Percentiles rank a stretch among this genome's conserved stretches.
phyloP scores from a whole-genome alignment of 1,140 invertebrate genomes.

The Monomorium pharaonis region DNA sequence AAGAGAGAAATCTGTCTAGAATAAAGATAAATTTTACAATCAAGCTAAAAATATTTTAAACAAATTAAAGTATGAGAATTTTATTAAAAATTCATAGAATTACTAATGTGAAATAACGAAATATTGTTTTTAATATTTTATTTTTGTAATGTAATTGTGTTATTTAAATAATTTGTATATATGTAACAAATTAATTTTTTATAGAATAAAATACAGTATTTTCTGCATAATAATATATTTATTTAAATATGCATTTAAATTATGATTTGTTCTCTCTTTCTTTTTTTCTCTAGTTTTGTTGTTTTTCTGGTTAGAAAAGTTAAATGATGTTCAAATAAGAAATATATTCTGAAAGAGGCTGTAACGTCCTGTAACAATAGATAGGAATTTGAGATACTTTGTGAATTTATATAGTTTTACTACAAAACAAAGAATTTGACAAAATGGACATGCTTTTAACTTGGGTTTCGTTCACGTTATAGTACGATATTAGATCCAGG shows the following conservation, averaged over 20 bases:
- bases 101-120: not conserved
- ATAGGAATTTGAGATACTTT: not conserved
- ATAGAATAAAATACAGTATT: not conserved
- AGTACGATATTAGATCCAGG: not conserved
- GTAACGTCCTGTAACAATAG: not conserved
- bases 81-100: not conserved
- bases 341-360: not conserved
- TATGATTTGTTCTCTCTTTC: not conserved
- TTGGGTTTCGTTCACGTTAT: slow-evolving; percentile 60
- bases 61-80: not conserved
- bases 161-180: not conserved
- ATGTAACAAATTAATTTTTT: not conserved
- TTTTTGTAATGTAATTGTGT: not conserved
- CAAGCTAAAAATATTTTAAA: not conserved
- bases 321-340: not conserved
- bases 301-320: not conserved
- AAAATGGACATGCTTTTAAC: slow-evolving; percentile 72
- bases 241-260: not conserved
- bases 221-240: not conserved
- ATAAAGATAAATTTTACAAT: not conserved
- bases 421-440: slow-evolving; percentile 36
- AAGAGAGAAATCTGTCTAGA: not conserved
- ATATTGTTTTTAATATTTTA: not conserved
- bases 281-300: not conserved
- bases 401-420: not conserved